Percentiles rank a stretch among this genome's conserved stretches.
phyloP scores from a whole-genome alignment of 2,888 invertebrate species.

The Callyntrura sp. region DNA sequence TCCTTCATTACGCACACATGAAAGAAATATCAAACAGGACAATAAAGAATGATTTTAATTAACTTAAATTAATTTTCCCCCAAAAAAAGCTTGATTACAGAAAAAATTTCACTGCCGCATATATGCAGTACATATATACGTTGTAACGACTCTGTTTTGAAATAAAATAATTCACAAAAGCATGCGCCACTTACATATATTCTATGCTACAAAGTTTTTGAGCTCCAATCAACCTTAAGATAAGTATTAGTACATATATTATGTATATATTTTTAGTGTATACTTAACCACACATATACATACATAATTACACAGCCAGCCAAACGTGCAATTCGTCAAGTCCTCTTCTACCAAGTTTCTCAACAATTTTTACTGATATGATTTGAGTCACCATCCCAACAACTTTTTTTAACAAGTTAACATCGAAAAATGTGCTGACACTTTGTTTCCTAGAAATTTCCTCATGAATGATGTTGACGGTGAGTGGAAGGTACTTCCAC shows the following conservation, averaged over 20 bases:
- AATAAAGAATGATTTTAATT: background rate
- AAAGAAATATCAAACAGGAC: slow-evolving; percentile 11
- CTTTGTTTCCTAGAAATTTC: background rate
- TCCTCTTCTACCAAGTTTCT: slow-evolving; percentile 45
- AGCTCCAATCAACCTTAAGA: slow-evolving; percentile 76
- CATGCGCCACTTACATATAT: slow-evolving; percentile 58
- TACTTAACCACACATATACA: background rate
- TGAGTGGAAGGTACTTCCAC: background rate
- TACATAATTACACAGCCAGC: slow-evolving; percentile 51
- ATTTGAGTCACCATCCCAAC: background rate
- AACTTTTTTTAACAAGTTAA: background rate
- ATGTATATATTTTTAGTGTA: slow-evolving; percentile 13
- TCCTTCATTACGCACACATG: slow-evolving; percentile 19
- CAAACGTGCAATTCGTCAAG: slow-evolving; percentile 77
- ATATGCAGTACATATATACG: background rate
- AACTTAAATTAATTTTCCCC: background rate
- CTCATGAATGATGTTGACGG: background rate
- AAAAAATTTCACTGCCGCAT: background rate
- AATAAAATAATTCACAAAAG: slow-evolving; percentile 19
- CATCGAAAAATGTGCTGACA: background rate
- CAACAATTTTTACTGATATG: background rate
- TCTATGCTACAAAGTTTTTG: slow-evolving; percentile 63
- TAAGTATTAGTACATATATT: slow-evolving; percentile 27
- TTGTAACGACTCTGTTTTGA: background rate
- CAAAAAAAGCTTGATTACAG: background rate